Conservation (phyloP, 1,140 invertebrate genomes). For the Antheraea mylitta region DNA sequence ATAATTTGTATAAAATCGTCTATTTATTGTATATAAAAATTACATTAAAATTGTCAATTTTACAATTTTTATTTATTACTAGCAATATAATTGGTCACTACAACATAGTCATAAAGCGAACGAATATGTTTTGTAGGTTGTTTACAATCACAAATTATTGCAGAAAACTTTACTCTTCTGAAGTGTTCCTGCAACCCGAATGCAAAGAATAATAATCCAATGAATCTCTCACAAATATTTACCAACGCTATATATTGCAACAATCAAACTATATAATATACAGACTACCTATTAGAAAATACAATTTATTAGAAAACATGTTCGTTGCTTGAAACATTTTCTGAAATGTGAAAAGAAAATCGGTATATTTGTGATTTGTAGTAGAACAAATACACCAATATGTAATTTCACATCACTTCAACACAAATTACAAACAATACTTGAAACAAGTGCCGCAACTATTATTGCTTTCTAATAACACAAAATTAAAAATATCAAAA, state of each 20-base stretch:
- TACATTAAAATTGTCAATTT: conserved; percentile 78
- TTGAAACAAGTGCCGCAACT: background rate
- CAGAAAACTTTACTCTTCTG: background rate
- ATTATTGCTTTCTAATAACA: background rate
- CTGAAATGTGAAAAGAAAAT: background rate
- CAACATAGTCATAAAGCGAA: conserved; percentile 74
- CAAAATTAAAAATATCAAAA: background rate
- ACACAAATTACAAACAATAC: background rate
- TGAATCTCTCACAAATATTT: background rate
- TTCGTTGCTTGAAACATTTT: conserved; percentile 3
- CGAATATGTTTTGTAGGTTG: conserved; percentile 51
- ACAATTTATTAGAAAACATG: background rate
- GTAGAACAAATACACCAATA: too few species aligned
- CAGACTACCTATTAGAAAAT: background rate
- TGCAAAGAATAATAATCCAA: background rate
- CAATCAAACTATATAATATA: background rate
- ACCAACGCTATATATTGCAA: background rate
- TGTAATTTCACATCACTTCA: too few species aligned
- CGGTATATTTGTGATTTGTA: too few species aligned
- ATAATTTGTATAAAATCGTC: conserved; percentile 68
- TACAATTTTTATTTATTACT: conserved; percentile 56
- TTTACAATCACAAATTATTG: conserved; percentile 60
- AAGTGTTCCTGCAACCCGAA: background rate
- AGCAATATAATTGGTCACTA: conserved; percentile 77
- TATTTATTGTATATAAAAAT: conserved; percentile 79